Conservation (phyloP, 2,888 invertebrate genomes). For the Bimastos eiseni region DNA sequence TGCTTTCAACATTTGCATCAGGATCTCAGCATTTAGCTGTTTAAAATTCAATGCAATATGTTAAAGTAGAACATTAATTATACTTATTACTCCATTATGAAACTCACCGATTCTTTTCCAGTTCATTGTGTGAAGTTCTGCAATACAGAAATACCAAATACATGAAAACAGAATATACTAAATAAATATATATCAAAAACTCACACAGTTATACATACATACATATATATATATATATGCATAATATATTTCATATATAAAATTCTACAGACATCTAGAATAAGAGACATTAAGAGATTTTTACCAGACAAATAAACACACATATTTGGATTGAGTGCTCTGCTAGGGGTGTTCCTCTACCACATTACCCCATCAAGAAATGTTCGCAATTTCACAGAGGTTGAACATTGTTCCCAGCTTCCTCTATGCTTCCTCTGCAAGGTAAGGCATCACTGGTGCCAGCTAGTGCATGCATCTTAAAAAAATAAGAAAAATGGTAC, state of each 20-base stretch:
- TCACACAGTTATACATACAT: too few relatives aligned
- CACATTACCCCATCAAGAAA: background rate
- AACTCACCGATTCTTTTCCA: slow-evolving; percentile 13
- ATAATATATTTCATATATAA: background rate
- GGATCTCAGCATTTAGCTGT: background rate
- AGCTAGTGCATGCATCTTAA: too few relatives aligned
- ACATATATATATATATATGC: too few relatives aligned
- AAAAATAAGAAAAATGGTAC: too few relatives aligned
- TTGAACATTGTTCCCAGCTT: too few relatives aligned
- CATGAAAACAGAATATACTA: background rate
- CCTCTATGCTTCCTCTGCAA: too few relatives aligned
- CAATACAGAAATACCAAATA: background rate
- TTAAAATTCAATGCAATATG: background rate
- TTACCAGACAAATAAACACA: background rate
- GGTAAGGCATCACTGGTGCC: too few relatives aligned
- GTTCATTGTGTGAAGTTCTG: slow-evolving; percentile 13
- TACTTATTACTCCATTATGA: background rate
- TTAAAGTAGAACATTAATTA: background rate
- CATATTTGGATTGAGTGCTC: background rate
- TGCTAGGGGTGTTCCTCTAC: background rate
- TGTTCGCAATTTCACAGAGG: too few relatives aligned
- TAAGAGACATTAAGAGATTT: background rate
- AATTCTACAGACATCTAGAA: background rate
- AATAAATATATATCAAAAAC: background rate
- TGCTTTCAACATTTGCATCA: background rate